These are phyloP conservation scores for Sisyra terminalis DNA, from an alignment of 2,888 invertebrate genomes.

Conservation along the genomic window DNA sequence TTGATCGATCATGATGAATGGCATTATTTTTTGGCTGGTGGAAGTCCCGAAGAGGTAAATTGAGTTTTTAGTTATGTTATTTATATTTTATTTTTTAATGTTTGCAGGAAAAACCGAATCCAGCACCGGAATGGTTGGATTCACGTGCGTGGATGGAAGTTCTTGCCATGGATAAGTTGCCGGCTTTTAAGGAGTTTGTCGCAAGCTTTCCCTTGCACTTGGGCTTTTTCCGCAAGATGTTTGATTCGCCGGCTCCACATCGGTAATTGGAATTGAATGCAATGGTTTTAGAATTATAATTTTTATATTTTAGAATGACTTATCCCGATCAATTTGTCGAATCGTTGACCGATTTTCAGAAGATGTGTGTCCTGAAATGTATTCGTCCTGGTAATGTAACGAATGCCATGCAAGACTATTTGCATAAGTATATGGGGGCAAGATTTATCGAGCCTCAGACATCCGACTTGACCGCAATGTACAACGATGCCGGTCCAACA, in stretches of 20 bases:
- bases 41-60: slow-evolving; percentile 37
- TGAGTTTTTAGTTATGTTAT: not conserved
- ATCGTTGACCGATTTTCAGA: slow-evolving; percentile 52
- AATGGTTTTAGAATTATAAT: not conserved
- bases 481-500: slow-evolving; percentile 57
- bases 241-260: slow-evolving; percentile 52
- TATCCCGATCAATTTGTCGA: slow-evolving; percentile 50
- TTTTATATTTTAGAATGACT: slow-evolving; percentile 27
- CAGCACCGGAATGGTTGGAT: slow-evolving; percentile 67
- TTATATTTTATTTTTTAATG: slow-evolving; percentile 1
- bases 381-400: slow-evolving; percentile 73
- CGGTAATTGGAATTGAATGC: slow-evolving; percentile 22
- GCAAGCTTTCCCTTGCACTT: slow-evolving; percentile 36
- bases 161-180: slow-evolving; percentile 48
- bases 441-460: slow-evolving; percentile 77
- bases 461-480: slow-evolving; percentile 65
- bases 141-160: slow-evolving; percentile 67
- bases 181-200: slow-evolving; percentile 43
- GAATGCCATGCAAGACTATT: slow-evolving; percentile 60
- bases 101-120: slow-evolving; percentile 41
- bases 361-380: slow-evolving; percentile 59
- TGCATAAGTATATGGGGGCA: slow-evolving; percentile 50
- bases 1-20: slow-evolving; percentile 47
- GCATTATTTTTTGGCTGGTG: slow-evolving; percentile 60
- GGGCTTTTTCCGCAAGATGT: slow-evolving; percentile 40